A percentile compares a stretch with the other conserved stretches of the same genome.
phyloP scores from a whole-genome alignment of 2,888 invertebrate genomes.

The Nymphalis polychloros region DNA sequence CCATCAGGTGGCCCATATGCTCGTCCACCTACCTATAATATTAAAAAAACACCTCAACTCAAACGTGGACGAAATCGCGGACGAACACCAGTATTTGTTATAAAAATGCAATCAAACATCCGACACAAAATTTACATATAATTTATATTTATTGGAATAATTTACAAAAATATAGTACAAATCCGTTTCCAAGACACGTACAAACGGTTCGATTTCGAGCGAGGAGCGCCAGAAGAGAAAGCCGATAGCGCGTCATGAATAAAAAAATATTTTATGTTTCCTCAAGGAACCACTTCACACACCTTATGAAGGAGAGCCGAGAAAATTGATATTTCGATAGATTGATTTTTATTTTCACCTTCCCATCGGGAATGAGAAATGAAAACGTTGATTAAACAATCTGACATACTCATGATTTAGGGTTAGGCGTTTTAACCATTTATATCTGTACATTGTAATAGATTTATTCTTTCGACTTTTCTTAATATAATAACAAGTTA shows the following conservation, averaged over 20 bases:
- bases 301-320: constrained; percentile 49
- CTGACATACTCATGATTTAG: not conserved
- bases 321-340: constrained; percentile 62
- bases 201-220: constrained; percentile 56
- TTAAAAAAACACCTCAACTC: too few relatives aligned
- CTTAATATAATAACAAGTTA: too few relatives aligned
- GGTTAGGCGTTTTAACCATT: not conserved
- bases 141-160: constrained; percentile 34
- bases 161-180: constrained; percentile 53
- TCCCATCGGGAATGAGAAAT: constrained; percentile 22
- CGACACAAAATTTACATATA: constrained; percentile 13
- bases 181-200: constrained; percentile 62
- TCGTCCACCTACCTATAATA: too few relatives aligned
- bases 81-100: too few relatives aligned
- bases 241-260: constrained; percentile 58
- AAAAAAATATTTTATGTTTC: constrained; percentile 51
- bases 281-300: constrained; percentile 47
- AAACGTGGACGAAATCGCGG: too few relatives aligned
- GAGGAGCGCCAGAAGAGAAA: constrained; percentile 46
- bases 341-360: constrained; percentile 44
- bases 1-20: too few relatives aligned
- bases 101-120: too few relatives aligned
- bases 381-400: constrained; percentile 1
- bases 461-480: too few relatives aligned
- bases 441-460: too few relatives aligned